A percentile compares a stretch with the other conserved stretches of the same genome.
phyloP scores from a whole-genome alignment of 2,113 vertebrate genomes.

The Cyanistes caeruleus region DNA sequence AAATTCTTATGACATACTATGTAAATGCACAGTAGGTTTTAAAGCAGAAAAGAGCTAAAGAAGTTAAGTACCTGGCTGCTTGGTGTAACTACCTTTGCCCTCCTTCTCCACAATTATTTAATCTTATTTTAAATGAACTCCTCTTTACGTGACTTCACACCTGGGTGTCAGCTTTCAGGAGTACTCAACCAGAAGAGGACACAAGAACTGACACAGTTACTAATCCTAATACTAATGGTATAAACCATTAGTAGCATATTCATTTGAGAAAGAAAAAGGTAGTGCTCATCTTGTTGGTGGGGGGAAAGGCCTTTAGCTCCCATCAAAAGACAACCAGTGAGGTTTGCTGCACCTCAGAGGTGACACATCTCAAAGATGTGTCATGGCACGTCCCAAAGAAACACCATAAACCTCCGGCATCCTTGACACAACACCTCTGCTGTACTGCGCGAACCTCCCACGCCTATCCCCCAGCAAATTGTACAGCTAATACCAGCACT shows the following conservation, averaged over 20 bases:
- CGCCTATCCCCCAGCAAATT: background rate
- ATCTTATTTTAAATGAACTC: background rate
- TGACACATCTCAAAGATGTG: background rate
- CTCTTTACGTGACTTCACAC: rapidly evolving
- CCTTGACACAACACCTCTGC: background rate
- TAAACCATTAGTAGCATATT: background rate
- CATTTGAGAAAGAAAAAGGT: background rate
- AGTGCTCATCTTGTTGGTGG: rapidly evolving
- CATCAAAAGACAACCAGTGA: background rate
- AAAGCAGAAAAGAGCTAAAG: background rate
- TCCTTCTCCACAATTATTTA: background rate
- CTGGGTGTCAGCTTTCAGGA: background rate
- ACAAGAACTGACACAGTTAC: background rate
- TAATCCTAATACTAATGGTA: background rate
- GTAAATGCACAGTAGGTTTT: background rate
- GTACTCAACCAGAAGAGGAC: background rate
- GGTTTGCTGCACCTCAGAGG: background rate
- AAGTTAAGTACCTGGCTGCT: background rate
- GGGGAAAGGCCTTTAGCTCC: background rate
- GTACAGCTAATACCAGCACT: background rate
- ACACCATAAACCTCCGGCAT: background rate
- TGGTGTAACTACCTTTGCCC: background rate
- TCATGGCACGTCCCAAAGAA: background rate
- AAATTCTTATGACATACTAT: background rate
- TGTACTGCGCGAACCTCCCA: background rate